Evolutionary conservation across 2,113 vertebrate genomes (phyloP).

Genomic region (Hyaena hyaena): DNA sequence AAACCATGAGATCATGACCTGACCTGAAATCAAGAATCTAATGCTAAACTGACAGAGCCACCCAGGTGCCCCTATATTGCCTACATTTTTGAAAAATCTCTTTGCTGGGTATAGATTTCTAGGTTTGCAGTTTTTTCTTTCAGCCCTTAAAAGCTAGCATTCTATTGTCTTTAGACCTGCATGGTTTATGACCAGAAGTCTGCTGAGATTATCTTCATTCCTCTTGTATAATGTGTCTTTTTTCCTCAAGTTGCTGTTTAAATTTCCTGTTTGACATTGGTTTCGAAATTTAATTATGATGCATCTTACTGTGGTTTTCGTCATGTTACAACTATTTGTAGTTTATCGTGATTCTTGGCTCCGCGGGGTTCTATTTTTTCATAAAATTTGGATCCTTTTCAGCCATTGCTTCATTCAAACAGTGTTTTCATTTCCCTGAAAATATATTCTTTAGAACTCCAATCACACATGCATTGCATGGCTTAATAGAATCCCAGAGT

Average conservation of each 20-base stretch:
- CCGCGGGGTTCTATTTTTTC: slow-evolving; percentile 18
- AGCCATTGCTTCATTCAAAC: background rate
- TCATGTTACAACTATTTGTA: slow-evolving; percentile 14
- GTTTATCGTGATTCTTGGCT: background rate
- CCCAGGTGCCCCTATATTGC: background rate
- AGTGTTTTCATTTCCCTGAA: background rate
- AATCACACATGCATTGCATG: background rate
- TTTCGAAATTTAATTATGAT: slow-evolving; percentile 29
- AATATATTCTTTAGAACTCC: background rate
- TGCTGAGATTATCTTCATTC: background rate
- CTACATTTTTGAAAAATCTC: background rate
- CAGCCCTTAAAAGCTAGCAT: background rate
- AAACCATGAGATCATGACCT: too few species aligned
- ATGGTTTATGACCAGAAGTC: background rate
- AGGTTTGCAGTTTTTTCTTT: background rate
- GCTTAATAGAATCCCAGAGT: background rate
- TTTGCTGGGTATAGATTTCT: slow-evolving; percentile 14
- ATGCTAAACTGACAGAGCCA: too few species aligned
- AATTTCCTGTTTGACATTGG: background rate
- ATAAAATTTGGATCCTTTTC: slow-evolving; percentile 32
- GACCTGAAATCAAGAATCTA: too few species aligned
- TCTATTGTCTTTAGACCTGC: background rate
- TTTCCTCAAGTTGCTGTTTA: background rate
- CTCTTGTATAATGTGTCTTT: background rate
- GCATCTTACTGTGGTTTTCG: slow-evolving; percentile 19